Percentiles rank a stretch among this genome's conserved stretches.
Conservation (phyloP, 2,113 vertebrate genomes). For the Gallinago undulata region DNA sequence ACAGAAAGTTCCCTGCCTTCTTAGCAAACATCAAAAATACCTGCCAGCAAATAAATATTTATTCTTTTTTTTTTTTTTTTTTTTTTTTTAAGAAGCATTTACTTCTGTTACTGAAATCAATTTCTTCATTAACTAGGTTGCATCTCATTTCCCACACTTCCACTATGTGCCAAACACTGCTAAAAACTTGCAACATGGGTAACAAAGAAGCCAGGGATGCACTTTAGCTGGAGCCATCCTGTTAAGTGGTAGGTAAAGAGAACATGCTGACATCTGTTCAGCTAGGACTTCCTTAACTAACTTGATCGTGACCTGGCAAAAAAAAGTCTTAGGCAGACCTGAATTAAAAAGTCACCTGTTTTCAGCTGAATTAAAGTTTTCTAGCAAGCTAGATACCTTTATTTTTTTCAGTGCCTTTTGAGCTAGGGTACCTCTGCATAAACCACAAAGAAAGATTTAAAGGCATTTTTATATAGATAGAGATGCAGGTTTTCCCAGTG, state of each 20-base stretch:
- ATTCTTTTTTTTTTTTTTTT: not conserved
- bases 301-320: not conserved
- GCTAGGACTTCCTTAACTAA: not conserved
- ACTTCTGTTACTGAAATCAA: not conserved
- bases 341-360: not conserved
- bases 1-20: slow-evolving; percentile 20
- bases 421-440: not conserved
- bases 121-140: not conserved
- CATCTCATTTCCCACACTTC: not conserved
- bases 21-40: slow-evolving; percentile 27
- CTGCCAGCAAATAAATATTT: slow-evolving; percentile 16
- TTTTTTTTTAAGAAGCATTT: not conserved
- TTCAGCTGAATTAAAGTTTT: not conserved
- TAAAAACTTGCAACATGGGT: not conserved
- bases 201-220: not conserved
- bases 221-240: not conserved
- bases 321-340: not conserved
- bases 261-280: not conserved
- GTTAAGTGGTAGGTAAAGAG: not conserved
- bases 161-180: not conserved
- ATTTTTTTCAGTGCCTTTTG: not conserved
- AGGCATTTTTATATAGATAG: not conserved
- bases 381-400: not conserved
- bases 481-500: not conserved
- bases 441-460: not conserved